Conservation (phyloP, 2,888 invertebrate species). For the Vesta saturnalis region DNA sequence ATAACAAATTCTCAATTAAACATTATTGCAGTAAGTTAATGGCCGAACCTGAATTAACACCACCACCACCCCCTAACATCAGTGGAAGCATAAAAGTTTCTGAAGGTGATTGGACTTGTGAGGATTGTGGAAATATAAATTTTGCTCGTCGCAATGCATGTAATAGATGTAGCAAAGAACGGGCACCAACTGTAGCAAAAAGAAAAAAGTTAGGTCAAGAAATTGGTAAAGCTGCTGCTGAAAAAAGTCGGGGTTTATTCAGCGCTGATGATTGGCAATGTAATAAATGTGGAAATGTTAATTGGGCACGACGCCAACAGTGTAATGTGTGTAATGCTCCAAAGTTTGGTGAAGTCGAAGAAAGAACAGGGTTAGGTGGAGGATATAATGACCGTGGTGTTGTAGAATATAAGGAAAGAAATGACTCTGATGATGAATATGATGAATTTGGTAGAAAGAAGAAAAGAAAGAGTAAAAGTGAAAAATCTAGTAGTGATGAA, state of each 20-base stretch:
- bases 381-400: constrained; percentile 96
- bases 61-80: constrained; percentile 55
- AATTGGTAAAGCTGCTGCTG: constrained; percentile 98
- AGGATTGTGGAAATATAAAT: constrained; percentile 92
- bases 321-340: constrained; percentile 99
- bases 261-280: constrained; percentile 99
- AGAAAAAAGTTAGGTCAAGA: constrained; percentile 93
- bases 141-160: constrained; percentile 91
- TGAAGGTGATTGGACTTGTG: constrained; percentile 74
- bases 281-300: constrained; percentile 99
- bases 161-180: constrained; percentile 89
- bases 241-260: constrained; percentile 94
- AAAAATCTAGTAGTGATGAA: constrained; percentile 36
- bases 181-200: constrained; percentile 60
- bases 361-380: constrained; percentile 82
- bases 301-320: constrained; percentile 95
- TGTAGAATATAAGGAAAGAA: constrained; percentile 93
- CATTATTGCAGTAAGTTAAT: constrained; percentile 41
- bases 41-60: constrained; percentile 56
- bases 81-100: constrained; percentile 45
- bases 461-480: constrained; percentile 49
- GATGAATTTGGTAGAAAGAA: constrained; percentile 76
- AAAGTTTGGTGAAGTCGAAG: constrained; percentile 93
- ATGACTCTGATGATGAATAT: constrained; percentile 91
- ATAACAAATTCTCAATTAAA: neutral